Base-by-base conservation (phyloP, 2,113 vertebrate genomes). In the Gorsachius goisagi region DNA sequence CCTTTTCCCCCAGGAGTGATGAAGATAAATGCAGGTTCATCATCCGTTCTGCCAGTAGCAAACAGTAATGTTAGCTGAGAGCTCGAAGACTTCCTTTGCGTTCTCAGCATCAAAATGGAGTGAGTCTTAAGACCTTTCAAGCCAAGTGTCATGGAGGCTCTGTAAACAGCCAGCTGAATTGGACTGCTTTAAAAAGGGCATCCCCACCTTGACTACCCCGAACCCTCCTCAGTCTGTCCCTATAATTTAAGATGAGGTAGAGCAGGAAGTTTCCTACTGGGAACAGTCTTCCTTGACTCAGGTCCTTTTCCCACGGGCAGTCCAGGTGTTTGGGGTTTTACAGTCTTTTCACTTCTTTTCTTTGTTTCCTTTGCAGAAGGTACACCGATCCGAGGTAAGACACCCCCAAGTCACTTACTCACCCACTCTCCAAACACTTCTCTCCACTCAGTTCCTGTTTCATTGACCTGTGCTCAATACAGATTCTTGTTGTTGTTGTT, bases 381-480 rank as follows among this genome's bases (percentile, higher is more conserved):
- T 98, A 99, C 99, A 97, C 99, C 99, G 50, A 99, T 99, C 97
- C 98, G 99, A 99, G 99, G 99, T 99, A 99, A 99, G 99, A 98
- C 98, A 96, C 86, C 81, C 62, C 49, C 72, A 79, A 23, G 68
- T 85, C 90, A 73, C 94, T 88, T 94, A 90, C 96, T 94, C 66
- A 66, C 94, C 86, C 81, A 97, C 93, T 83, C 90, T 91, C 72
- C 39, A 92, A 90, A 95, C 86, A 86, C 90, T 91, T 93, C 91
- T 93, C 81, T 97, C 96, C 97, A 89, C 84, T 95, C 95, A 96
- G 95, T 92, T 77, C 93, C 95, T 20, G 66, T 95, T 91, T 27
- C 79, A 89, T 97, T 97, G 75, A 75, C 95, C 92, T 85, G 52
- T 95, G 88, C 93, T 91, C 92, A 86, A 45, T 84, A 69, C 58